phyloP scores from a whole-genome alignment of 92 coral and sea anemone genomes.

The Porites cylindrica region DNA sequence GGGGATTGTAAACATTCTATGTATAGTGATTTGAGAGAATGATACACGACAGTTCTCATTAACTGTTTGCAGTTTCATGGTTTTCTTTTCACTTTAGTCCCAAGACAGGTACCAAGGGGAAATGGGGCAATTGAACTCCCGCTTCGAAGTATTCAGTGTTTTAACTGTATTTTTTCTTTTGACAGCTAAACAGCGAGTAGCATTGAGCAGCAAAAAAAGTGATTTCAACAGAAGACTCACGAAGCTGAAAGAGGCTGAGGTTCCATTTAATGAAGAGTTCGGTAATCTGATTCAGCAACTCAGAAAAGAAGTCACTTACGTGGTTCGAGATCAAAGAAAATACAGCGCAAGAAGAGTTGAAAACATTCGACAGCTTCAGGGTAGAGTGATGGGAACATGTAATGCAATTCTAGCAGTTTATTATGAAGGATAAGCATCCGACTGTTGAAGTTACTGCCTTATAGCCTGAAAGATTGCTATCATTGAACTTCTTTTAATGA shows the following conservation, averaged over 20 bases:
- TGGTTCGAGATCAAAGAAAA: conserved; percentile 84
- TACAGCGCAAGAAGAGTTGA: conserved; percentile 89
- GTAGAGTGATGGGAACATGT: conserved; percentile 85
- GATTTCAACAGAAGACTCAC: conserved; percentile 53
- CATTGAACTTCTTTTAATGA: too few species aligned
- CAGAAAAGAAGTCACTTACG: conserved; percentile 62
- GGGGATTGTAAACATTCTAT: too few species aligned
- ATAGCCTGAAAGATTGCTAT: too few species aligned
- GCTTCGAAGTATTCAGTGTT: background rate
- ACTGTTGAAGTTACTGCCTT: too few species aligned
- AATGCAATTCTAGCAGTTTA: conserved; percentile 77
- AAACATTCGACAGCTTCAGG: conserved; percentile 79
- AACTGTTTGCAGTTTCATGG: too few species aligned
- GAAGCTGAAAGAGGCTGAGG: conserved; percentile 59
- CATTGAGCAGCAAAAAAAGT: conserved; percentile 67
- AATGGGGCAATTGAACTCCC: background rate
- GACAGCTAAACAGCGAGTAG: conserved; percentile 66
- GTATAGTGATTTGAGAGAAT: too few species aligned
- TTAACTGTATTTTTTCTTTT: background rate
- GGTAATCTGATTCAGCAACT: conserved; percentile 58
- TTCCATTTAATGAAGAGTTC: conserved; percentile 66
- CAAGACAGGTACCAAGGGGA: too few species aligned
- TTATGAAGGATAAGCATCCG: conserved; percentile 66
- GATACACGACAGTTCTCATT: too few species aligned
- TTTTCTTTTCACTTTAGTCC: too few species aligned